Evolutionary conservation across 1,140 invertebrate species (phyloP), one percentile per base, ranked within the genome.

Genomic region (Pogonomyrmex californicus): DNA sequence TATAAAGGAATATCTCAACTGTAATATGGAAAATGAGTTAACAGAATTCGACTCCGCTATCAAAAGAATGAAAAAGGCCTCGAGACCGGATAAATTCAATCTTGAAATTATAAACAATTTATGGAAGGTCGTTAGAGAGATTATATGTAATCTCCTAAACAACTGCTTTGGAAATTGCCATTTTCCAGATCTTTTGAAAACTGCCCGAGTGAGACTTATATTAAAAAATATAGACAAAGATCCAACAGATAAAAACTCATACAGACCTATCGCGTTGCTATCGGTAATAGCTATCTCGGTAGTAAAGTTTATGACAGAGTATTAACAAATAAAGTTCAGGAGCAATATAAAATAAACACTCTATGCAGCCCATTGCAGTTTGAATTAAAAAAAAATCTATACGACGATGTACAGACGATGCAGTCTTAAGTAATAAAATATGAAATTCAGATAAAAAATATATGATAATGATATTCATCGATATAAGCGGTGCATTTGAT

Each of bases 401-500:
- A 23, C 23, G 23, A 23, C 78, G 38, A 44, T 85, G 76, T 10
- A 92, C 91, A 0, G 91, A 90, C 54, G 87, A 89, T 75, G 90
- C 89, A 0, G 33, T 88, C 9, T 33, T 41, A 14, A 63, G 81
- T n/a, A 5, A 87, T 4, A 62, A 41, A n/a, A 66, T 12, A n/a
- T 12, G 2, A 30, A 38, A 78, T 1, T n/a, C 0, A 23, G 23
- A 23, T 23, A 23, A 23, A 33, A 91, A 85, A 23, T 92, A 93
- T 56, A 89, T 92, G 0, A 75, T 92, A 33, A 75, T 73, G 0
- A 70, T 93, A 1, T 85, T 93, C 7, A 36, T 95, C 3, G 95
- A 95, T 71, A 94, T 95, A 23, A 91, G 91, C 6, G 94, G 95
- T 0, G 94, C 95, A 6, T 95, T 95, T 62, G 92, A 94, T 58